A percentile compares a stretch with the other conserved stretches of the same genome.
Conservation (phyloP, 1,140 invertebrate genomes). For the Yoshiicerus persimilis region DNA sequence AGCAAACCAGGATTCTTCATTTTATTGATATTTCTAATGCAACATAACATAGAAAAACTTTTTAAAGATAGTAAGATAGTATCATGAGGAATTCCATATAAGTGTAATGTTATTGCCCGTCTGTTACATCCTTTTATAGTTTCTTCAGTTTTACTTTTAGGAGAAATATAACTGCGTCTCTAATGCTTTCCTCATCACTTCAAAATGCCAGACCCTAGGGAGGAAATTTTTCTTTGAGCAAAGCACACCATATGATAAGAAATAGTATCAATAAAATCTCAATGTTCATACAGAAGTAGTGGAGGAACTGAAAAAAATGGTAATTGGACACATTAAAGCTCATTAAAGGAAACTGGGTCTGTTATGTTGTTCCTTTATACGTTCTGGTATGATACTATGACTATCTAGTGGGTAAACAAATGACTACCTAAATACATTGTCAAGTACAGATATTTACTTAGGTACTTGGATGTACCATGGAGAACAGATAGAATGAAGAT, state of each 20-base stretch:
- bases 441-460: not conserved
- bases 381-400: not conserved
- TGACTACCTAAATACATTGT: not conserved
- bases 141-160: not conserved
- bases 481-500: not conserved
- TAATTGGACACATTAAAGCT: slow-evolving; percentile 1
- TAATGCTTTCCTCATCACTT: not conserved
- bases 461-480: too few species aligned
- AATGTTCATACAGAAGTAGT: not conserved
- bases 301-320: not conserved
- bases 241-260: not conserved
- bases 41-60: not conserved
- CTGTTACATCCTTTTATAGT: not conserved
- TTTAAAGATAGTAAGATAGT: too few species aligned
- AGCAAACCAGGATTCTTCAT: not conserved
- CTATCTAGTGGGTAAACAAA: not conserved
- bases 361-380: not conserved
- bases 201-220: not conserved
- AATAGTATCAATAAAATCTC: not conserved
- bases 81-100: not conserved
- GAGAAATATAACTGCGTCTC: not conserved
- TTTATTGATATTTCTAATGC: not conserved
- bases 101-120: not conserved
- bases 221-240: not conserved
- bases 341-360: not conserved